Base-by-base conservation (phyloP, 2,888 invertebrate genomes). In the Cancer borealis region DNA sequence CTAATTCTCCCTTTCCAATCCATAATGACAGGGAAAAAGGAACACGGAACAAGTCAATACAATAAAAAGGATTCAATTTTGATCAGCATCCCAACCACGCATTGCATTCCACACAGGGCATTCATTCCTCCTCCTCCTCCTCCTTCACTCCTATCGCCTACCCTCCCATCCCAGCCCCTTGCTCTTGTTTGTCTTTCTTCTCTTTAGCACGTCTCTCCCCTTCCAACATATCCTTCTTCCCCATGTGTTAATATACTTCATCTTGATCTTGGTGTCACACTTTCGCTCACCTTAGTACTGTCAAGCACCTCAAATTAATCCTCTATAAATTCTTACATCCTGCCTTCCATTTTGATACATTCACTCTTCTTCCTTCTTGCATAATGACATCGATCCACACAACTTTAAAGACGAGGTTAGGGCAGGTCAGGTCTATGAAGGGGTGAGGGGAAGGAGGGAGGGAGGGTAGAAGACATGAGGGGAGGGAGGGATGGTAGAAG, bases 31-130 rank as follows among this genome's bases (percentile, higher is more conserved):
- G 26, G 73, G n/a, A 73, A 73, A 73, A 26, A 26, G 73, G 73
- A 73, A 2, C 21, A 73, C n/a, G 26, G 8, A 4, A 73, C 73
- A n/a, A 26, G 73, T n/a, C 5, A 73, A 73, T 73, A 73, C 8
- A 21, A 26, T 26, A 73, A 73, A 73, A 66, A 73, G 21, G 21
- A 73, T 26, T 26, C 73, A 73, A 8, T 73, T n/a, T n/a, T 26
- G n/a, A n/a, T 73, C 26, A 73, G 26, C 73, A 26, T 5, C 73
- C n/a, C 73, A 73, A 10, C 26, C n/a, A 26, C 73, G 26, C 73
- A 73, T 73, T n/a, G n/a, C 73, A 73, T 73, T 73, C 73, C 73
- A 73, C 73, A 73, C n/a, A 73, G 73, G 73, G 10, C 73, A 73
- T 73, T 73, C 73, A 73, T 73, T 26, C 73, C 73, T 73, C 73